phyloP scores from a whole-genome alignment of 2,113 vertebrate species.

The Silurus asotus region DNA sequence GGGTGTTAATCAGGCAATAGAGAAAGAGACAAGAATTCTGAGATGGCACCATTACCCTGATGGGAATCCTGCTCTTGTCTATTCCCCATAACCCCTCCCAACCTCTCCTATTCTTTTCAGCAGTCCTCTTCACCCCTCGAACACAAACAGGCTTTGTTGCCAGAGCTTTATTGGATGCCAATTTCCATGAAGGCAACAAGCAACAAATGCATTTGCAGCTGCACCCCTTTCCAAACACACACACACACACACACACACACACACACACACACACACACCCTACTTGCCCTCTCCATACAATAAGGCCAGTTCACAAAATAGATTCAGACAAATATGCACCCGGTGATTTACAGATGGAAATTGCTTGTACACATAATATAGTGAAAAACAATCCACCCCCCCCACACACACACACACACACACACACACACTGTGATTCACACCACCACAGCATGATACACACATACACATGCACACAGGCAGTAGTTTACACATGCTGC shows the following conservation, averaged over 20 bases:
- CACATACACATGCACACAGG: slow-evolving; percentile 29
- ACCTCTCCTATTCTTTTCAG: slow-evolving; percentile 67
- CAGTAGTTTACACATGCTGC: slow-evolving; percentile 51
- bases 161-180: slow-evolving; percentile 67
- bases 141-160: slow-evolving; percentile 73
- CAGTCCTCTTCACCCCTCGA: slow-evolving; percentile 56
- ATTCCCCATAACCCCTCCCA: slow-evolving; percentile 76
- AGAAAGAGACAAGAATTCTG: slow-evolving; percentile 50
- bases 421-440: slow-evolving; percentile 26
- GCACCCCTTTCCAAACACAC: slow-evolving; percentile 56
- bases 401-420: slow-evolving; percentile 13
- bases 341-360: not conserved
- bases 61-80: slow-evolving; percentile 72
- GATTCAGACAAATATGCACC: not conserved
- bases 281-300: not conserved
- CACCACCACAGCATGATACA: slow-evolving; percentile 24
- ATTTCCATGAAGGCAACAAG: slow-evolving; percentile 79
- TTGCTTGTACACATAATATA: not conserved
- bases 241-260: slow-evolving; percentile 30
- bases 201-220: slow-evolving; percentile 67
- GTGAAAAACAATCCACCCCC: not conserved
- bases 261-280: slow-evolving; percentile 29
- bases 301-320: not conserved
- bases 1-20: slow-evolving; percentile 51
- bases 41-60: slow-evolving; percentile 62